Base-by-base conservation (phyloP, 1,140 invertebrate genomes). In the Homalodisca vitripennis region DNA sequence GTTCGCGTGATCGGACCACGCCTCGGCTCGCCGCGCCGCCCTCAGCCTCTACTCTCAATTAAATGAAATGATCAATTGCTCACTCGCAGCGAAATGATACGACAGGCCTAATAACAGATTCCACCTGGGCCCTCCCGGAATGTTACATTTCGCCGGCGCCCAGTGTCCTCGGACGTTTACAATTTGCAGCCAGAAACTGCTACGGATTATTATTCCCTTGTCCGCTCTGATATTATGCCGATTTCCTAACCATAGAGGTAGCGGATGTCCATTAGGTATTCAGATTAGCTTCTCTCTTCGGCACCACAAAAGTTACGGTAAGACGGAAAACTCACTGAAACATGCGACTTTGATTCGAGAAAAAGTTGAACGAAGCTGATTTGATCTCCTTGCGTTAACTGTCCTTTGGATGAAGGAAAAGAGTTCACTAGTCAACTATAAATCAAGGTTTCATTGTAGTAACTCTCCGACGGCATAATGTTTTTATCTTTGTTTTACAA, bases 41-140 rank as follows among this genome's bases (percentile, higher is more conserved):
- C n/a, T n/a, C 55, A 41, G 17, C 34, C 6, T 22, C 55, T 30
- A 60, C 14, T 22, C 55, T 60, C 55, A 60, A 60, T 60, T 60
- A 60, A 60, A 60, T 60, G 22, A 27, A 60, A 60, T 60, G 55
- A 60, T 60, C 55, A 60, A 60, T 60, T 60, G 55, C 55, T 60
- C 29, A 60, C 55, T 60, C 55, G 12, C 22, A 26, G 55, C 10
- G 22, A 3, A 60, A 60, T 60, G 55, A 60, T 60, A 60, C 24
- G 3, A 13, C 3, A 13, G 14, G 22, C 14, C 48, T 60, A 60
- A 60, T 60, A 60, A 60, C 55, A 60, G 2, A 60, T 60, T 26
- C 27, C 12, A 10, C 22, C 12, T 26, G 26, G 55, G 24, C 22
- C 55, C 55, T 13, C 14, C 24, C 24, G 13, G 12, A 41, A 41